Percentiles rank a stretch among this genome's conserved stretches.
phyloP scores from a whole-genome alignment of 2,888 invertebrate genomes.

The Tanytarsus gracilentus region DNA sequence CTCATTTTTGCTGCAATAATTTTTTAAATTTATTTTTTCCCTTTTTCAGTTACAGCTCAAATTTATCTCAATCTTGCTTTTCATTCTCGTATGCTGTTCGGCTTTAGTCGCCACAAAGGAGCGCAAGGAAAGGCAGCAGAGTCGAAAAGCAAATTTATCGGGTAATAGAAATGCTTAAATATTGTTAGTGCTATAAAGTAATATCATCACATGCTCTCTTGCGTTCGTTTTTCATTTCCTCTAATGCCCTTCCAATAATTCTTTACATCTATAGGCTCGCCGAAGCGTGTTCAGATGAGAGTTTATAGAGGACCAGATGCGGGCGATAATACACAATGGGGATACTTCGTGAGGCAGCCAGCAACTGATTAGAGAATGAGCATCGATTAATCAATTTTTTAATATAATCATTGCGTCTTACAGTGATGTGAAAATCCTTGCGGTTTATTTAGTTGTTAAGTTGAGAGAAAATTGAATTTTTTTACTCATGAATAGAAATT shows the following conservation, averaged over 20 bases:
- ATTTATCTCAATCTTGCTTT: too few species aligned
- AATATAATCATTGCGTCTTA: background rate
- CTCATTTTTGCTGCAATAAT: too few species aligned
- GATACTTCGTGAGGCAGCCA: constrained; percentile 24
- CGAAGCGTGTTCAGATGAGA: constrained; percentile 28
- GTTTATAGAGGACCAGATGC: constrained; percentile 20
- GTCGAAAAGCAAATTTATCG: background rate
- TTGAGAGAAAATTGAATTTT: too few species aligned
- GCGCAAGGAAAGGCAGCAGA: too few species aligned
- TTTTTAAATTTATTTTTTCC: too few species aligned
- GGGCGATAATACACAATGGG: constrained; percentile 9
- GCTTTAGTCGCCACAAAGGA: too few species aligned
- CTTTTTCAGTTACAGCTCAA: too few species aligned
- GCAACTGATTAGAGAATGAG: constrained; percentile 9
- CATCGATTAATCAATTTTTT: background rate
- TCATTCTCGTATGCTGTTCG: too few species aligned
- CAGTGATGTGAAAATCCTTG: too few species aligned
- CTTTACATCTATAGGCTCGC: background rate
- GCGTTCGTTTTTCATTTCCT: background rate
- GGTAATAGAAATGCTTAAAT: background rate
- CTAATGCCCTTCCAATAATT: background rate
- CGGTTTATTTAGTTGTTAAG: too few species aligned
- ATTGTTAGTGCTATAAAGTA: background rate
- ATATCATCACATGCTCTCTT: background rate
- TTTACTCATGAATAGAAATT: too few species aligned